Evolutionary conservation across 2,113 vertebrate genomes (phyloP).

Genomic region (Pseudorasbora parva): DNA sequence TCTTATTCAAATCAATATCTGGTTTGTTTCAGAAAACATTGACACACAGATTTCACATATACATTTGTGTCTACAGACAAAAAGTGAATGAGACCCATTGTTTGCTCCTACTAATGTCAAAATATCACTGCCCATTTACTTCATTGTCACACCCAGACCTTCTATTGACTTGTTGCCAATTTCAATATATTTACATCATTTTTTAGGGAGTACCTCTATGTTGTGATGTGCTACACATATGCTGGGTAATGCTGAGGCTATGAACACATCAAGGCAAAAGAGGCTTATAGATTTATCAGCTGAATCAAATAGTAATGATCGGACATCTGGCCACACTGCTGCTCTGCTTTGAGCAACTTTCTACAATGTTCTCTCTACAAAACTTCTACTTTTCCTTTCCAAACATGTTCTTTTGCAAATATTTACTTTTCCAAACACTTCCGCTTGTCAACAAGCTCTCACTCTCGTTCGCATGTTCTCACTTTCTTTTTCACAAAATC

Average conservation of each 20-base stretch:
- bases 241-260: conserved; percentile 40
- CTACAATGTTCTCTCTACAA: not conserved
- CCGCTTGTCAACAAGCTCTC: not conserved
- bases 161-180: conserved; percentile 58
- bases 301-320: conserved; percentile 1
- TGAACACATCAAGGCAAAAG: conserved; percentile 18
- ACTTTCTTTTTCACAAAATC: not conserved
- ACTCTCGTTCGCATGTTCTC: not conserved
- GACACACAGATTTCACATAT: not conserved
- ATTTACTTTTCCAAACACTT: not conserved
- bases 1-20: not conserved
- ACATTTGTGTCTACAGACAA: not conserved
- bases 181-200: conserved; percentile 72
- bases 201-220: conserved; percentile 53
- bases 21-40: not conserved
- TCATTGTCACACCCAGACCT: not conserved
- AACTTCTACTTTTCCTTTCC: not conserved
- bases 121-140: conserved; percentile 1
- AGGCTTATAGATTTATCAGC: not conserved
- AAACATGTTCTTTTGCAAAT: not conserved
- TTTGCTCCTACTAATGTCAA: not conserved
- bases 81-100: not conserved
- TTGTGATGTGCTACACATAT: conserved; percentile 54
- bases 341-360: not conserved
- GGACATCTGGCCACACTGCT: not conserved